Base-by-base conservation (phyloP, 2,113 vertebrate species). In the Rhinogobius similis region DNA sequence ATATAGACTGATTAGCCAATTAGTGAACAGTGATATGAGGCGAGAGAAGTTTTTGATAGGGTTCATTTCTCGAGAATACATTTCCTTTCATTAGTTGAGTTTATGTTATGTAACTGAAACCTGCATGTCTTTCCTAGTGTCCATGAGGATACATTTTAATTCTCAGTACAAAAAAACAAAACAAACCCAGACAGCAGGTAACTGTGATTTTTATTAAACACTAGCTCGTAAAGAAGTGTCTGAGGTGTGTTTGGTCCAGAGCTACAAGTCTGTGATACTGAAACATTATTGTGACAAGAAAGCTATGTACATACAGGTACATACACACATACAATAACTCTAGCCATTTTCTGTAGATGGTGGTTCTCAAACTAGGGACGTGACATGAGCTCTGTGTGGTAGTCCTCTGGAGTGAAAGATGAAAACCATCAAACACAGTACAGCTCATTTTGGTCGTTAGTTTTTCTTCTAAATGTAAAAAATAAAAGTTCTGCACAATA, bases 141-240 rank as follows among this genome's bases (percentile, higher is more conserved):
- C n/a, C n/a, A n/a, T n/a, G n/a, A n/a, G n/a, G n/a, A n/a, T n/a
- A n/a, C n/a, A n/a, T n/a, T n/a, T n/a, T n/a, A 27, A 16, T 14
- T 56, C 26, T n/a, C 46, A 46, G 20, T 29, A 16, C 7, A 27
- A 27, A 18, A 58, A 58, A 61, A 56, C 24, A 27, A 56, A 56
- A 14, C 3, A 32, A n/a, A 61, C 3, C 5, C 18, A 21, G n/a
- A n/a, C n/a, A n/a, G n/a, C n/a, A n/a, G n/a, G 38, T 61, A 10
- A 38, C 38, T n/a, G 10, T 61, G 18, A 61, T 18, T 18, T 61
- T 61, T 61, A 61, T 61, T 61, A 20, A 61, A 61, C 58, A 61
- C 29, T 61, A 36, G 18, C 18, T 36, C 29, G 11, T 36, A 18
- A 38, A 11, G 58, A 10, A 11, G 18, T 61, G 12, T 36, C 52